Percentiles rank a stretch among this genome's conserved stretches.
These are phyloP conservation scores for Harlomillsia oculata DNA, from an alignment of 1,140 invertebrate genomes.

Conservation along the genomic window DNA sequence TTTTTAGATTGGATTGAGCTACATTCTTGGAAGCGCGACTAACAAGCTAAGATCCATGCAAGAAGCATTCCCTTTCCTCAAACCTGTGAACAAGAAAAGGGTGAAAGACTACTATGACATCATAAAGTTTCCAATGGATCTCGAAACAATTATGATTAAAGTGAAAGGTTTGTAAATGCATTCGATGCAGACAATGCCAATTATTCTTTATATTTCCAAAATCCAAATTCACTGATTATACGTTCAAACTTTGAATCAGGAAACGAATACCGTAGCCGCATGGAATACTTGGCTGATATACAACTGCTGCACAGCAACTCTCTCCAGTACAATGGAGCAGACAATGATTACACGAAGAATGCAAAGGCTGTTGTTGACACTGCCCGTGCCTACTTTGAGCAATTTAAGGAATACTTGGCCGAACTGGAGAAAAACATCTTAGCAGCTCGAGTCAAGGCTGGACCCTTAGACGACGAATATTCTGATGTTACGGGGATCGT, in stretches of 20 bases:
- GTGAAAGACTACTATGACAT: constrained; percentile 88
- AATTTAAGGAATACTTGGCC: constrained; percentile 60
- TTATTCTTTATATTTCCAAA: background rate
- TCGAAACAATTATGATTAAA: constrained; percentile 81
- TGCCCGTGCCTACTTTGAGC: constrained; percentile 47
- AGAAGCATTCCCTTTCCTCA: constrained; percentile 88
- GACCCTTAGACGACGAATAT: no score
- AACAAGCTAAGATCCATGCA: constrained; percentile 75
- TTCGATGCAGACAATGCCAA: no score
- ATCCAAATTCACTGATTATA: background rate
- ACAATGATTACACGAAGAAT: constrained; percentile 76
- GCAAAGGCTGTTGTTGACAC: constrained; percentile 68
- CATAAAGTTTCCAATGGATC: constrained; percentile 87
- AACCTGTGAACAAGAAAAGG: constrained; percentile 90
- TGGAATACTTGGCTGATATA: constrained; percentile 79
- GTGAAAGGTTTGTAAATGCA: no score
- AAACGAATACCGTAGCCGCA: constrained; percentile 78
- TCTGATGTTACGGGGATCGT: no score
- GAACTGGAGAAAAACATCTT: constrained; percentile 74
- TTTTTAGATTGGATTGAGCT: constrained; percentile 75
- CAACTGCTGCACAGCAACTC: constrained; percentile 82
- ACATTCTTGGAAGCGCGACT: constrained; percentile 82
- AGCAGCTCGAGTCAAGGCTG: constrained; percentile 2
- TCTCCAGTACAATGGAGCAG: constrained; percentile 77
- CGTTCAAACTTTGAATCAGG: background rate